Percentiles rank a stretch among this genome's conserved stretches.
These are phyloP conservation scores for Datnioides undecimradiatus DNA, from an alignment of 2,113 vertebrate genomes.

Conservation along the genomic window DNA sequence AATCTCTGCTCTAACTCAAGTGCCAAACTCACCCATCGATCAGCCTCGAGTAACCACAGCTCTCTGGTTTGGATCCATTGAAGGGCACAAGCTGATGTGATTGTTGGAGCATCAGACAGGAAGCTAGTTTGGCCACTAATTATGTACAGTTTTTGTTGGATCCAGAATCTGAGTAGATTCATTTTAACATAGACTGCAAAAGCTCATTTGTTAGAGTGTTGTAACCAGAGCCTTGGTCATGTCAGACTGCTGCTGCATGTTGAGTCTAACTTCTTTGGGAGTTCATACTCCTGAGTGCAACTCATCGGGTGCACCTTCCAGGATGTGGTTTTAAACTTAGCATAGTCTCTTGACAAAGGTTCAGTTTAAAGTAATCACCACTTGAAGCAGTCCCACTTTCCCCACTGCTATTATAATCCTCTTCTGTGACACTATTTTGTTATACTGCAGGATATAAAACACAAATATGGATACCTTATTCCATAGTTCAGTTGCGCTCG, in stretches of 20 bases:
- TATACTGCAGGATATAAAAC: no score
- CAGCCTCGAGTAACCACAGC: not conserved
- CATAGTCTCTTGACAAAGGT: no score
- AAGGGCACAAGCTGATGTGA: not conserved
- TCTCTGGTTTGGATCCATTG: slow-evolving; percentile 1
- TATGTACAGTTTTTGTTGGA: not conserved
- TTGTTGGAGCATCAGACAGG: not conserved
- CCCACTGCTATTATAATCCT: no score
- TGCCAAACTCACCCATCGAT: slow-evolving; percentile 8
- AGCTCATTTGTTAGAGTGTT: not conserved
- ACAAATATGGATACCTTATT: no score
- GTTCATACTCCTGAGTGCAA: not conserved
- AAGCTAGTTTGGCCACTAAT: not conserved
- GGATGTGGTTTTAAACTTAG: no score
- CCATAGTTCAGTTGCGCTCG: no score
- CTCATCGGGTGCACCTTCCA: not conserved
- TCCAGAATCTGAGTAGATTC: not conserved
- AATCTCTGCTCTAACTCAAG: not conserved
- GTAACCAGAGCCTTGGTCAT: not conserved
- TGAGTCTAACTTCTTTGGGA: not conserved
- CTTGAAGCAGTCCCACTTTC: no score
- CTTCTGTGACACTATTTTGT: no score
- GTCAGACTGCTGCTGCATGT: not conserved
- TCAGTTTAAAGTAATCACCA: no score
- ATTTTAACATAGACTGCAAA: not conserved